Evolutionary conservation across 2,797 vertebrate genomes (phyloP), one percentile per base, ranked within the genome.

Genomic region (Streptopelia turtur): DNA sequence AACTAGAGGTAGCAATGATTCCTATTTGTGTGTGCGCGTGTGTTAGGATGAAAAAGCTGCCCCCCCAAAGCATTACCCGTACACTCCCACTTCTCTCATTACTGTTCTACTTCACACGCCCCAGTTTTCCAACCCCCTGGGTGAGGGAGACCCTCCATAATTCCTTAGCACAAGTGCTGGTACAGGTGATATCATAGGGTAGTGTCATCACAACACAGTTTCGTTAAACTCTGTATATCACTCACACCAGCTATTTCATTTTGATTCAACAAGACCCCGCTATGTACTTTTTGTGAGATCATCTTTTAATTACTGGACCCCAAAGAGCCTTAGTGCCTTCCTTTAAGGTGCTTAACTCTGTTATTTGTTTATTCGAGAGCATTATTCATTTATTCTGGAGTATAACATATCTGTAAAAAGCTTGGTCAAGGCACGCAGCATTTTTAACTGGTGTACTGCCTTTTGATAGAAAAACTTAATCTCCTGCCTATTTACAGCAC

Each of bases 351-450:
- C 13, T 61, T 21, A 50, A 60, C 7, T 18, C 59, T 6, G 17
- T 31, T 45, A 12, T 23, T 30, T 71, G 6, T 55, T 82, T 84
- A 55, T 43, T 45, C 43, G 9, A 45, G 43, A 45, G 43, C 9
- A 45, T 31, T 47, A 12, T 21, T 30, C 64, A 4, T 56, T 82
- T 87, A 59, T 64, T 74, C 28, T 33, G 17, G 53, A 41, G 24
- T 11, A 13, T 31, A 74, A 77, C 8, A 43, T 31, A 35, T 22
- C 21, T 8, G 18, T 13, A 65, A 86, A 74, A 59, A 7, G 11
- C 60, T 28, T 9, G 17, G 37, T 23, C 50, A 50, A 41, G 0
- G 2, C 0, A 0, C 21, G 23, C 35, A 85, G 50, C 15, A 7
- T 27, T 94, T 83, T 45, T 35, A 53, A 27, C 9, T n/a, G 25